A percentile compares a stretch with the other conserved stretches of the same genome.
phyloP scores from a whole-genome alignment of 23 tunicate species.

The Ciona savignyi region DNA sequence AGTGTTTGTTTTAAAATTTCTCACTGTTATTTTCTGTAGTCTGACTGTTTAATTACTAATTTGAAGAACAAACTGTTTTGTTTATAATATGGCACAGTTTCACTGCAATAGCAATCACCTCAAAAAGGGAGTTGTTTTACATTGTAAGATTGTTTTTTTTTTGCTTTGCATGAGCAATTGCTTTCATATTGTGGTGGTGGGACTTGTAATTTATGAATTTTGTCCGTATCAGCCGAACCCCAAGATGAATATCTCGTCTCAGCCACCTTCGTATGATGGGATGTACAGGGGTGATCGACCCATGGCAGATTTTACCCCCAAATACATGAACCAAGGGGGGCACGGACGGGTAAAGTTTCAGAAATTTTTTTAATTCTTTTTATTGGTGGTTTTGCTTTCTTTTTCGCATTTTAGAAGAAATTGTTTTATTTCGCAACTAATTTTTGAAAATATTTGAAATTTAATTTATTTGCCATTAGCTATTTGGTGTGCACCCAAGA shows the following conservation, averaged over 20 bases:
- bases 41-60: too few species aligned
- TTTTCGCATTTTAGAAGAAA: too few species aligned
- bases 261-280: constrained; percentile 17
- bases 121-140: too few species aligned
- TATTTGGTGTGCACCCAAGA: background rate
- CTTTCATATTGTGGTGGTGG: too few species aligned
- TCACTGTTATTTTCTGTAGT: too few species aligned
- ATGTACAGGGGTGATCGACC: constrained; percentile 25
- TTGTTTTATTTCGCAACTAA: background rate
- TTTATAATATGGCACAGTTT: too few species aligned
- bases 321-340: constrained; percentile 25
- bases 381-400: background rate
- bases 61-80: too few species aligned
- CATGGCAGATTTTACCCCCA: constrained; percentile 55
- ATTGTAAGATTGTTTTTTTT: too few species aligned
- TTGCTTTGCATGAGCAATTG: too few species aligned
- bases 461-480: background rate
- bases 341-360: constrained; percentile 48
- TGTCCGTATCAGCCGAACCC: background rate
- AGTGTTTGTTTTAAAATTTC: too few species aligned
- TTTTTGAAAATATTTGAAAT: background rate
- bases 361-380: background rate
- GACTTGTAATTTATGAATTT: too few species aligned
- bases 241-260: background rate
- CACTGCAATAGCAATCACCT: too few species aligned